These are phyloP conservation scores for Oxystoma pomonae DNA, from an alignment of 2,888 invertebrate genomes.

Conservation along the genomic window DNA sequence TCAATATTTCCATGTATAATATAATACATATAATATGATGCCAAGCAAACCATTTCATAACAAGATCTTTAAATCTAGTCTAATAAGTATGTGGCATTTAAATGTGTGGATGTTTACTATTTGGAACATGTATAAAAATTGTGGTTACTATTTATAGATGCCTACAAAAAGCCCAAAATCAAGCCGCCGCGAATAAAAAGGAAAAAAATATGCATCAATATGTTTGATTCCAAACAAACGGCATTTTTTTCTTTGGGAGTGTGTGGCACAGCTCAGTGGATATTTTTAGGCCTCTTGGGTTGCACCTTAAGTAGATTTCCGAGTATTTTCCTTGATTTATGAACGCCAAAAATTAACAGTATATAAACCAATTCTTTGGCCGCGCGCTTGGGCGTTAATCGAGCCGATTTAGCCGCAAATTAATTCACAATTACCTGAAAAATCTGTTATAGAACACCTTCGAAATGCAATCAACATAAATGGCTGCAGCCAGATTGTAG, in stretches of 20 bases:
- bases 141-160: slow-evolving; percentile 41
- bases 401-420: slow-evolving; percentile 8
- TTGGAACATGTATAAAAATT: slow-evolving; percentile 33
- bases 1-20: too few relatives aligned
- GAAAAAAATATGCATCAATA: slow-evolving; percentile 9
- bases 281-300: not conserved
- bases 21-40: too few relatives aligned
- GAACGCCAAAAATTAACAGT: not conserved
- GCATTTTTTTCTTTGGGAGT: slow-evolving; percentile 9
- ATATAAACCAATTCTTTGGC: not conserved
- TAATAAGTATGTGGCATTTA: not conserved
- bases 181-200: slow-evolving; percentile 6
- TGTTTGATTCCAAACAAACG: slow-evolving; percentile 7
- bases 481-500: slow-evolving; percentile 49
- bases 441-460: slow-evolving; percentile 42
- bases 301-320: not conserved
- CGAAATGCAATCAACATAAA: slow-evolving; percentile 50
- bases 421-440: slow-evolving; percentile 41
- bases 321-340: not conserved
- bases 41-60: too few relatives aligned
- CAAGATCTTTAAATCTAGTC: not conserved
- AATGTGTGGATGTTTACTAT: not conserved
- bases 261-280: slow-evolving; percentile 33
- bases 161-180: slow-evolving; percentile 4
- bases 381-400: not conserved